A percentile compares a stretch with the other conserved stretches of the same genome.
phyloP scores from a whole-genome alignment of 1,140 invertebrate genomes.

The Nephila pilipes region DNA sequence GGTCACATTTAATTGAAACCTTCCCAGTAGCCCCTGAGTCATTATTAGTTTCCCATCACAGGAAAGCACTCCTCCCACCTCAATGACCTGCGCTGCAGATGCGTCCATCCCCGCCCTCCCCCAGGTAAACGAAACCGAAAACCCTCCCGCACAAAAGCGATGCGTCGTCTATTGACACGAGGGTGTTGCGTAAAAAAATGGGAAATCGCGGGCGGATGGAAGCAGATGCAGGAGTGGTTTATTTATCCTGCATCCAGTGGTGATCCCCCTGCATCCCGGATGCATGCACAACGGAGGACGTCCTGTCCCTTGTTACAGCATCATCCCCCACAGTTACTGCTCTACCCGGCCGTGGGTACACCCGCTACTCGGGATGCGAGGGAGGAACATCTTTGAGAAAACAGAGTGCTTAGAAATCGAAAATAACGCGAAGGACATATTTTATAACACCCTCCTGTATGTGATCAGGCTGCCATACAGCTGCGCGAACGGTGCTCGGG shows the following conservation, averaged over 20 bases:
- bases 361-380: neutral
- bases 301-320: conserved; percentile 67
- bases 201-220: neutral
- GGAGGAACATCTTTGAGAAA: neutral
- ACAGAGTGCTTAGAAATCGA: neutral
- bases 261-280: neutral
- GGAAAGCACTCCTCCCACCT: neutral
- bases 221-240: conserved; percentile 8
- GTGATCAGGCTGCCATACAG: neutral
- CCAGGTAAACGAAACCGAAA: neutral
- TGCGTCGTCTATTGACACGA: conserved; percentile 7
- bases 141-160: neutral
- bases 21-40: neutral
- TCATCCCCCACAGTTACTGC: neutral
- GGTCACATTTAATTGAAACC: neutral
- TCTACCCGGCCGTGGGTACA: neutral
- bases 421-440: too few relatives aligned
- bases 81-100: conserved; percentile 1
- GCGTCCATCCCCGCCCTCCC: neutral
- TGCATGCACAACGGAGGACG: conserved; percentile 18
- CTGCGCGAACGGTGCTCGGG: neutral
- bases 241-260: neutral
- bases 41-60: neutral
- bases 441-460: too few relatives aligned
- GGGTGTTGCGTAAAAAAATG: conserved; percentile 5